These are phyloP conservation scores for Chrysolina haemoptera DNA, from an alignment of 2,888 invertebrate genomes.

Conservation along the genomic window DNA sequence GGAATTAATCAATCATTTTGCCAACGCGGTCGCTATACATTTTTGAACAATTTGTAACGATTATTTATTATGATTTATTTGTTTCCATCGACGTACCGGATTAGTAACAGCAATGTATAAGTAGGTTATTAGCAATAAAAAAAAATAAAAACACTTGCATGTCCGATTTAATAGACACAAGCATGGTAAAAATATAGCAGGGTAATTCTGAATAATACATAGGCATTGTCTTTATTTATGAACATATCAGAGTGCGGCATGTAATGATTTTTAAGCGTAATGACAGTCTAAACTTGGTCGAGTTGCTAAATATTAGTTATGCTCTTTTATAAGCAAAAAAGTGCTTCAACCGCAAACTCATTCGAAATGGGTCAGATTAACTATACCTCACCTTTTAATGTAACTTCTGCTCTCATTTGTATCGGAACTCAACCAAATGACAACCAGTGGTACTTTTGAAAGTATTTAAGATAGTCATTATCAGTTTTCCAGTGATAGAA, in stretches of 20 bases:
- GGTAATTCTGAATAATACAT: background rate
- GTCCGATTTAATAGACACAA: background rate
- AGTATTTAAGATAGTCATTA: too few species aligned
- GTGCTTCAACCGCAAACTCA: too few species aligned
- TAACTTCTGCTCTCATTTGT: too few species aligned
- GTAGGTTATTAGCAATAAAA: constrained; percentile 9
- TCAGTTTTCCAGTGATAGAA: too few species aligned
- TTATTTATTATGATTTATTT: constrained; percentile 33
- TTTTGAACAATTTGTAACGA: constrained; percentile 28
- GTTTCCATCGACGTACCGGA: constrained; percentile 4
- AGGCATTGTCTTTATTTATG: background rate
- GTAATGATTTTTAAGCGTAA: too few species aligned
- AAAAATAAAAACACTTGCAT: background rate
- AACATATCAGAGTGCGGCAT: background rate
- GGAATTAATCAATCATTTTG: constrained; percentile 26
- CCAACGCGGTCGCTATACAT: constrained; percentile 19
- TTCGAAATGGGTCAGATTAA: too few species aligned
- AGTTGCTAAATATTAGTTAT: too few species aligned
- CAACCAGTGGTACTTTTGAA: too few species aligned
- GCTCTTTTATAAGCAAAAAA: too few species aligned
- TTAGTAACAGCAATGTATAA: background rate
- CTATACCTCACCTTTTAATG: too few species aligned
- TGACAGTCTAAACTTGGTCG: too few species aligned
- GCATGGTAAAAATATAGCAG: background rate
- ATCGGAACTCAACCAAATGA: too few species aligned